phyloP scores from a whole-genome alignment of 2,113 vertebrate genomes.

The Kobus ellipsiprymnus region DNA sequence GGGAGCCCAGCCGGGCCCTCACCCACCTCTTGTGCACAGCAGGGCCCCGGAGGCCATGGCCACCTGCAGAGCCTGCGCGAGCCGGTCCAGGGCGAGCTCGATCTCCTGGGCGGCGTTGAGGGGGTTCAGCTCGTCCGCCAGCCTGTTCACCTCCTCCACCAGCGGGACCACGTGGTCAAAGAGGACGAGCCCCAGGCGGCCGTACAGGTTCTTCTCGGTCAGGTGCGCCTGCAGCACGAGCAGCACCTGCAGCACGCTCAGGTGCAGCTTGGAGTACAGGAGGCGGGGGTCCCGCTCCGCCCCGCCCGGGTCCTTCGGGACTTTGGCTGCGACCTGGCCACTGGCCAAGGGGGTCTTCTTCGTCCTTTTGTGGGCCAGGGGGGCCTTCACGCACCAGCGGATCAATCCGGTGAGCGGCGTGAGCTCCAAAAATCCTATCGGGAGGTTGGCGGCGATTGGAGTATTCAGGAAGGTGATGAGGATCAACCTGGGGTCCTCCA shows the following conservation, averaged over 20 bases:
- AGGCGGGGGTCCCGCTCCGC: slow-evolving; percentile 77
- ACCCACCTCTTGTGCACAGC: slow-evolving; percentile 93
- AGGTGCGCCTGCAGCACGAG: slow-evolving; percentile 90
- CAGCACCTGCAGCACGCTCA: slow-evolving; percentile 94
- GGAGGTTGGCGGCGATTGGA: slow-evolving; percentile 89
- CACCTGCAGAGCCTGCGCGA: slow-evolving; percentile 95
- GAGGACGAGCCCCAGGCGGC: slow-evolving; percentile 91
- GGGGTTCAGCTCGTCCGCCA: slow-evolving; percentile 88
- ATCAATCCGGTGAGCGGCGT: slow-evolving; percentile 92
- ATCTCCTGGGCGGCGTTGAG: slow-evolving; percentile 86
- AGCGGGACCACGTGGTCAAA: slow-evolving; percentile 91
- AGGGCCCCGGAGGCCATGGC: slow-evolving; percentile 94
- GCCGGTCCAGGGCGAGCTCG: slow-evolving; percentile 92
- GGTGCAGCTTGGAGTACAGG: slow-evolving; percentile 93
- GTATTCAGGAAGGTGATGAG: slow-evolving; percentile 95
- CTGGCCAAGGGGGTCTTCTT: slow-evolving; percentile 82
- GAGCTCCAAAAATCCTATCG: slow-evolving; percentile 91
- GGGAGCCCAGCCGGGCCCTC: rapidly evolving
- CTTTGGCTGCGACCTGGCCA: slow-evolving; percentile 72
- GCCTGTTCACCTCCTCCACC: slow-evolving; percentile 87
- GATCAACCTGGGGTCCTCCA: slow-evolving; percentile 92
- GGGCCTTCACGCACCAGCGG: slow-evolving; percentile 95
- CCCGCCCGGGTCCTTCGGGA: slow-evolving; percentile 62
- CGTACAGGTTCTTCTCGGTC: slow-evolving; percentile 93
- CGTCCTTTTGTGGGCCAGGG: slow-evolving; percentile 87